Percentiles rank a stretch among this genome's conserved stretches.
Evolutionary conservation across 2,888 invertebrate genomes (phyloP).

Genomic region (Dolichomitus sp.): DNA sequence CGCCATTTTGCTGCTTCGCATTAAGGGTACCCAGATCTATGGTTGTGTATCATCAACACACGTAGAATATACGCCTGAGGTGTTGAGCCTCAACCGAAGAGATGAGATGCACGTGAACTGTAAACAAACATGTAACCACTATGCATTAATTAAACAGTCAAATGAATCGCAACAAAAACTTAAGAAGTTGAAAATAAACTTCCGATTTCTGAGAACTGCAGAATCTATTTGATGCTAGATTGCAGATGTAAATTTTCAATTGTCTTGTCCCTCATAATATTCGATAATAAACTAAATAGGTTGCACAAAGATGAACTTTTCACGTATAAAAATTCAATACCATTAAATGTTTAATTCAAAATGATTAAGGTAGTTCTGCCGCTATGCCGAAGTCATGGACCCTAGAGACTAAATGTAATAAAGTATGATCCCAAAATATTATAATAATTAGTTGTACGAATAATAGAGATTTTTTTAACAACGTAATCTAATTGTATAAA

Average conservation of each 20-base stretch:
- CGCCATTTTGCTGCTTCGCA: not conserved
- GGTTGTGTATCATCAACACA: not conserved
- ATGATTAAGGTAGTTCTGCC: not conserved
- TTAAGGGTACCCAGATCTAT: not conserved
- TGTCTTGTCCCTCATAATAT: too few relatives aligned
- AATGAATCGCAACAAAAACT: slow-evolving; percentile 5
- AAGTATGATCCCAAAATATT: not conserved
- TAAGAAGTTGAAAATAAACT: too few relatives aligned
- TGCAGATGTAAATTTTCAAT: too few relatives aligned
- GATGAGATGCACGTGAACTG: too few relatives aligned
- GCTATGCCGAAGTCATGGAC: not conserved
- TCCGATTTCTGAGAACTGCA: too few relatives aligned
- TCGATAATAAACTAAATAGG: too few relatives aligned
- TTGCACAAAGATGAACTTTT: too few relatives aligned
- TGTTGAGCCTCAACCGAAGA: not conserved
- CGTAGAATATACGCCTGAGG: not conserved
- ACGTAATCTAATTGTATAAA: not conserved
- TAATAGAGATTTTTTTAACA: not conserved
- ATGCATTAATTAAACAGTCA: slow-evolving; percentile 10
- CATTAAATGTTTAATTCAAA: too few relatives aligned
- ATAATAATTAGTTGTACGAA: slow-evolving; percentile 1
- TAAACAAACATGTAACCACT: not conserved
- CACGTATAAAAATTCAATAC: too few relatives aligned
- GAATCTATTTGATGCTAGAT: too few relatives aligned
- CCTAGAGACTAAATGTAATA: not conserved